Evolutionary conservation across 2,113 vertebrate genomes (phyloP).

Genomic region (Lynx canadensis): DNA sequence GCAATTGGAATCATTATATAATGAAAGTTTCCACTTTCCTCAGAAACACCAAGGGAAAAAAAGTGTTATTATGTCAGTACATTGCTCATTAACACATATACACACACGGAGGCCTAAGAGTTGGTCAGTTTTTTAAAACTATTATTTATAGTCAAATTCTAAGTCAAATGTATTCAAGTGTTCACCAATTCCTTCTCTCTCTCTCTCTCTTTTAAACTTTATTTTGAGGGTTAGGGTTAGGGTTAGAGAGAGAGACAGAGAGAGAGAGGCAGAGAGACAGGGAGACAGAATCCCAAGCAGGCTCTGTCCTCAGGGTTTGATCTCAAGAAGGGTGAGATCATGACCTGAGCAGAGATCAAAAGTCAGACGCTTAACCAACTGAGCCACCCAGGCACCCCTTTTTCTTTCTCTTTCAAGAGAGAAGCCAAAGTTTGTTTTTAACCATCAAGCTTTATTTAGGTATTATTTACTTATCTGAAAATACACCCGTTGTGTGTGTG

Average conservation of each 20-base stretch:
- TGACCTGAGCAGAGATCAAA: no score
- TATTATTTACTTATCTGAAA: neutral
- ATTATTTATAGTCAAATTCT: neutral
- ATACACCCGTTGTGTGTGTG: rapidly evolving
- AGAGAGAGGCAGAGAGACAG: no score
- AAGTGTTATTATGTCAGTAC: neutral
- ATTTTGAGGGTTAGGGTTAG: no score
- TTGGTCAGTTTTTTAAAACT: neutral
- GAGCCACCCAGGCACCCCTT: no score
- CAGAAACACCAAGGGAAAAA: neutral
- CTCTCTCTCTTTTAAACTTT: neutral
- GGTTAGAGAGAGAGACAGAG: no score
- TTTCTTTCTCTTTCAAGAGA: neutral
- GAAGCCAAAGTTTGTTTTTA: neutral
- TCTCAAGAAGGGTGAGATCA: no score
- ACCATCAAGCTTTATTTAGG: neutral
- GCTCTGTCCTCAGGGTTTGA: no score
- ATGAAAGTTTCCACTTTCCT: neutral
- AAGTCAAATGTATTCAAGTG: neutral
- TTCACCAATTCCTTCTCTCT: neutral
- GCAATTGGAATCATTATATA: neutral
- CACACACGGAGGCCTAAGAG: neutral
- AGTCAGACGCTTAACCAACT: no score
- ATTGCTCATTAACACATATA: neutral
- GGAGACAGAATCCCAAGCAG: no score